Percentiles rank a stretch among this genome's conserved stretches.
phyloP scores from a whole-genome alignment of 1,140 invertebrate species.

The Agrypnia vestita region DNA sequence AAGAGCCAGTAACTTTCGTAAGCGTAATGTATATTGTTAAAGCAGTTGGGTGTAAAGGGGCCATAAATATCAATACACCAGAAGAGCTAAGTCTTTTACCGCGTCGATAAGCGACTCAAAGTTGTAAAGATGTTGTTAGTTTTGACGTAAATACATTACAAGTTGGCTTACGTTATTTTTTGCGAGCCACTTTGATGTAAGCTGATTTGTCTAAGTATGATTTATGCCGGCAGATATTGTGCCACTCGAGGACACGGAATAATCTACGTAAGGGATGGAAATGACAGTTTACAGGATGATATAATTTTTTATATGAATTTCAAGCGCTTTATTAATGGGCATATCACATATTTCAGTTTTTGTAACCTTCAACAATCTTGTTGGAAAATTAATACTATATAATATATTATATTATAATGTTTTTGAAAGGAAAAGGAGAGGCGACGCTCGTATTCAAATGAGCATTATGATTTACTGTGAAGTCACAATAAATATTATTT shows the following conservation, averaged over 20 bases:
- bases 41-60: conserved; percentile 31
- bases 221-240: conserved; percentile 5
- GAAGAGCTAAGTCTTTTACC: conserved; percentile 35
- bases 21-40: conserved; percentile 44
- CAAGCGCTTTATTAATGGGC: too few relatives aligned
- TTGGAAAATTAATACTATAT: too few relatives aligned
- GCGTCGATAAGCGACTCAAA: conserved; percentile 40
- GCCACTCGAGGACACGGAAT: background rate
- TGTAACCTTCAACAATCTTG: too few relatives aligned
- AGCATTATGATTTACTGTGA: too few relatives aligned
- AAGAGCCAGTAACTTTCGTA: conserved; percentile 8
- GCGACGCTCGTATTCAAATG: too few relatives aligned
- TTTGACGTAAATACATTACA: conserved; percentile 37
- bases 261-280: background rate
- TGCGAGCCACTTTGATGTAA: conserved; percentile 1
- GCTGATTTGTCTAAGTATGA: conserved; percentile 40
- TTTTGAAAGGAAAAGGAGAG: too few relatives aligned
- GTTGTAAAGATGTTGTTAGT: conserved; percentile 44
- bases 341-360: too few relatives aligned
- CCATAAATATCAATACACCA: conserved; percentile 40
- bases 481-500: too few relatives aligned
- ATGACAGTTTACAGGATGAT: background rate
- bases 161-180: conserved; percentile 10
- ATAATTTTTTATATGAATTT: too few relatives aligned
- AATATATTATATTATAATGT: too few relatives aligned